Base-by-base conservation (phyloP, 2,888 invertebrate species). In the Tachina grossa region DNA sequence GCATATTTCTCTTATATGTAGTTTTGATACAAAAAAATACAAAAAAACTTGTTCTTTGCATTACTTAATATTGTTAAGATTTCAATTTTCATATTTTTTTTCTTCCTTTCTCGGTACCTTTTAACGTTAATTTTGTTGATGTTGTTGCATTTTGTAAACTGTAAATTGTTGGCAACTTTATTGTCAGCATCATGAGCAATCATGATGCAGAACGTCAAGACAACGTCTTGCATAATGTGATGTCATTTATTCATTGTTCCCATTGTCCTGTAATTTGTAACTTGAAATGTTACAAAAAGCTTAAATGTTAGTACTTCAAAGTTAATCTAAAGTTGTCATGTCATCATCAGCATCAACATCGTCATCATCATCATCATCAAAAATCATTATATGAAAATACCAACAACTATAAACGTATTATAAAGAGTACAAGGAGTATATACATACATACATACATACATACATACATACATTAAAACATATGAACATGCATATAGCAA, bases 161-260 rank as follows among this genome's bases (percentile, higher is more conserved):
- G 71, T 59, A 69, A 76, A 80, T 71, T 80, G 77, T 82, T 85
- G 63, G 45, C 77, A 85, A 78, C 68, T 77, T 81, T 55, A 84
- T 81, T 84, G 77, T 77, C 77, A 77, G 77, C 77, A 76, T 79
- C 74, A 79, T 68, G 45, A 78, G n/a, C 68, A 57, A 57, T 65
- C 57, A 79, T 72, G 69, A 79, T 77, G 72, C 66, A 49, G 59
- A 77, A 83, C 65, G 76, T 65, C 63, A 71, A 83, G 83, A 77
- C 71, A 72, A 83, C 65, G 71, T 77, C 65, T 83, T 72, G 39
- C 59, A 66, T 84, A 72, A 71, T 81, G 68, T 61, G 66, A 61
- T 85, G 84, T 74, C 75, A 80, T 79, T 85, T 83, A 75, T 79
- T 85, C 79, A 83, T 76, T 83, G 82, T 85, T 85, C 45, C 72